phyloP scores from a whole-genome alignment of 2,797 vertebrate species.

The Malurus leucopterus region DNA sequence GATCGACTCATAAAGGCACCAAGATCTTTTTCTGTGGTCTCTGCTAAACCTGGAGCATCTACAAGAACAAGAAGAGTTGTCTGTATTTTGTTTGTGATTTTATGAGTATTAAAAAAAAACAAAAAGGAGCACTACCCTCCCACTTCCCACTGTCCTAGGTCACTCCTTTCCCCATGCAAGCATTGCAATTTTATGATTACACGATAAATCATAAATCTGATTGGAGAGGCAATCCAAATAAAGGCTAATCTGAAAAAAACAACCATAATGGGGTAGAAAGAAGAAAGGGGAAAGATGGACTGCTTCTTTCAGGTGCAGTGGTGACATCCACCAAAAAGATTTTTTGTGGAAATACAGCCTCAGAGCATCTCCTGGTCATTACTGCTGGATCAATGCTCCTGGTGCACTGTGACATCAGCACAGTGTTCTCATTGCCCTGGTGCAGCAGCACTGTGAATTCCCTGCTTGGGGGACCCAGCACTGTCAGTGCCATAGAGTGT shows the following conservation, averaged over 20 bases:
- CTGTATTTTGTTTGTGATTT: neutral
- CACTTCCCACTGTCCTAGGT: neutral
- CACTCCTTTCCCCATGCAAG: neutral
- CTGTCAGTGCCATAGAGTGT: neutral
- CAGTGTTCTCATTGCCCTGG: neutral
- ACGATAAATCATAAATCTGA: neutral
- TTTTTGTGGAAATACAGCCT: neutral
- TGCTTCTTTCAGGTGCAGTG: neutral
- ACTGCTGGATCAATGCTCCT: neutral
- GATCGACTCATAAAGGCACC: constrained; percentile 82
- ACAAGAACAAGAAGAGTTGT: constrained; percentile 19
- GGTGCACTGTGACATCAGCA: neutral
- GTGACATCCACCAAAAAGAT: neutral
- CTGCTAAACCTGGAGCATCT: constrained; percentile 84
- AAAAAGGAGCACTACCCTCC: neutral
- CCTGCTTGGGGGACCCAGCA: neutral
- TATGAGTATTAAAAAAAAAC: neutral
- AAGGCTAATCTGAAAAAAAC: neutral
- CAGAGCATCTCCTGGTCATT: neutral
- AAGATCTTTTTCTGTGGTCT: constrained; percentile 66
- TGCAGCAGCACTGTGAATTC: neutral
- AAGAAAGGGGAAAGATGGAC: neutral
- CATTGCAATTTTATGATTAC: neutral
- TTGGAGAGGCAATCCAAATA: neutral
- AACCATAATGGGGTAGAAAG: neutral